Percentiles rank a stretch among this genome's conserved stretches.
Conservation (phyloP, 92 coral and sea anemone genomes). For the Epizoanthus scotinus region DNA sequence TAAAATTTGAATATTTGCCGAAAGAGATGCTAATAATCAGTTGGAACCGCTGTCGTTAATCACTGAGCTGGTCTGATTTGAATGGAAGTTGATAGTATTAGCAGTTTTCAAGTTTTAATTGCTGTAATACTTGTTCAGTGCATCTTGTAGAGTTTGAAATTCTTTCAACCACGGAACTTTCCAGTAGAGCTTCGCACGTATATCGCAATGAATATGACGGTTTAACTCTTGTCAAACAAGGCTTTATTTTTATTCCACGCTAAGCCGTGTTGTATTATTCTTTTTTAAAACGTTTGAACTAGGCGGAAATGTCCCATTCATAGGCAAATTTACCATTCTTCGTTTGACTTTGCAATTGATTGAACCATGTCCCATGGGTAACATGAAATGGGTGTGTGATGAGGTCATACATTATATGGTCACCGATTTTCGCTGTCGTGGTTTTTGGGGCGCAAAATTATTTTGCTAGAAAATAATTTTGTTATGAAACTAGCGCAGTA, state of each 20-base stretch:
- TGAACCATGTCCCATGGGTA: neutral
- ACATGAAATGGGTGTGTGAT: neutral
- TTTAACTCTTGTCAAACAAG: neutral
- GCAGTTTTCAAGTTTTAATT: neutral
- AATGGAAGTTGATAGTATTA: neutral
- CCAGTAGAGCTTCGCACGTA: neutral
- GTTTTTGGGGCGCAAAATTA: neutral
- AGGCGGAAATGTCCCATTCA: constrained; percentile 30
- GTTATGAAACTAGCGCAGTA: neutral
- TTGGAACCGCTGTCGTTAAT: neutral
- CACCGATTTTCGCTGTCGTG: neutral
- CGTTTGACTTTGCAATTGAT: constrained; percentile 7
- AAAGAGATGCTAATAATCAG: constrained; percentile 19
- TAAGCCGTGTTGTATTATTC: constrained; percentile 18
- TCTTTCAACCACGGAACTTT: neutral
- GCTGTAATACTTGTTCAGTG: neutral
- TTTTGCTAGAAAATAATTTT: neutral
- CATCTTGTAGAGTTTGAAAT: neutral
- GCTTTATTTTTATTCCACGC: constrained; percentile 9
- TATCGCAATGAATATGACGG: neutral
- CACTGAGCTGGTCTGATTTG: neutral
- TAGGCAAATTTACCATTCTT: constrained; percentile 24
- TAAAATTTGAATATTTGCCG: constrained; percentile 41
- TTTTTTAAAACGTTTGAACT: constrained; percentile 8
- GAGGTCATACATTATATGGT: neutral